Conservation (phyloP, 2,797 vertebrate species). For the Crocodylus rhombifer region DNA sequence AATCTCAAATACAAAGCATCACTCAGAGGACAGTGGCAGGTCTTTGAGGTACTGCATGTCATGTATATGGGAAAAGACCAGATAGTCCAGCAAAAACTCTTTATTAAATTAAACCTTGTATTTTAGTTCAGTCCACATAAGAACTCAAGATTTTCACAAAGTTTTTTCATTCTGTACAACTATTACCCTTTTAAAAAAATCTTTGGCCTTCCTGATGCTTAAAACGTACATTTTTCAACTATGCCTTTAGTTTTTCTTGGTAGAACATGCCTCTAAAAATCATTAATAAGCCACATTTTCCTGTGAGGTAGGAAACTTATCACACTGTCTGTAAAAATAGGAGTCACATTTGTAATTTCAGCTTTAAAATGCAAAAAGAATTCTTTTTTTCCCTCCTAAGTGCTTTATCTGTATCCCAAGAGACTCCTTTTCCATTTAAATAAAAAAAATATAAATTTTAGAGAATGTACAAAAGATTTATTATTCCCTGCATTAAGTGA, state of each 20-base stretch:
- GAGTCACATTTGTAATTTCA: conserved; percentile 10
- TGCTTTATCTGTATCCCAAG: neutral
- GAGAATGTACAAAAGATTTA: neutral
- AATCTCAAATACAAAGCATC: neutral
- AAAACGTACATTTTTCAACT: conserved; percentile 15
- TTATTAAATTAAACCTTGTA: neutral
- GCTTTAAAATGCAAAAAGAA: neutral
- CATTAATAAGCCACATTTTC: neutral
- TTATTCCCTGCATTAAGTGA: neutral
- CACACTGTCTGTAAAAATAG: neutral
- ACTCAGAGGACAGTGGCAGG: accelerated
- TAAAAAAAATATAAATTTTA: neutral
- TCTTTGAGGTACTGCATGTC: neutral
- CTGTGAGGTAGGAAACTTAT: neutral
- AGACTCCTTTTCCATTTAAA: neutral
- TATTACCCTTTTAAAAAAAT: neutral
- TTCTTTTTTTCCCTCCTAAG: neutral
- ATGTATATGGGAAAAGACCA: neutral
- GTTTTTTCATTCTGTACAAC: neutral
- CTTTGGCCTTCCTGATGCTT: neutral
- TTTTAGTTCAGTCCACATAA: conserved; percentile 13
- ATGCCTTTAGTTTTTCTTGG: neutral
- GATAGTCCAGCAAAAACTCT: neutral
- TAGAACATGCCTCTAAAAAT: neutral
- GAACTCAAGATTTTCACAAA: neutral